Base-by-base conservation (phyloP, 2,113 vertebrate species). In the Aegithalos caudatus region DNA sequence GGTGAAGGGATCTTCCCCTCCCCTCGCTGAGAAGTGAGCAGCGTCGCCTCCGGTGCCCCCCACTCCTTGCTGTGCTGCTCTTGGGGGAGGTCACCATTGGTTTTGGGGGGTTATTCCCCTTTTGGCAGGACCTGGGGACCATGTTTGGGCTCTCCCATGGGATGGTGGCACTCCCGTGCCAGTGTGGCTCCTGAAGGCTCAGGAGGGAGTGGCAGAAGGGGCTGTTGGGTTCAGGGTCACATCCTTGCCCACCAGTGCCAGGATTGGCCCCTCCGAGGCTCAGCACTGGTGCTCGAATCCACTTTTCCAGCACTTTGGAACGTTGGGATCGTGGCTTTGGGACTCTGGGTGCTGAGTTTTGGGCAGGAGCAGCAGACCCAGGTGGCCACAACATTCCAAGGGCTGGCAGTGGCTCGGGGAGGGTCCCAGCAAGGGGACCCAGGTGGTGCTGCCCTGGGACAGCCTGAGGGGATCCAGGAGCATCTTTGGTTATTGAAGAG, bases 71-170 rank as follows among this genome's bases (percentile, higher is more conserved):
- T 4, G 21, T 1, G 53, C 54, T 40, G 72, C 45, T 23, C 31
- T 11, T 45, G 6, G 14, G 4, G 15, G 24, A 7, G 24, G 10
- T 45, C 40, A 38, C 22, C 35, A 0, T 4, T 0, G 7, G 38
- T 3, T 14, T n/a, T 33, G 22, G 27, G 67, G 54, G 40, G 25
- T 20, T 12, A 7, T n/a, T 72, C 23, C 24, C 7, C 8, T 24
- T 12, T 20, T 1, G 5, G 58, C 4, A 11, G 42, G 5, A 18
- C 7, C 11, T 37, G 17, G 20, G 44, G 44, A 4, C 0, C 56
- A 5, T 22, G 7, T 16, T 35, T 16, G 14, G 15, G 42, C 2
- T 58, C 13, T 31, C 7, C 60, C 33, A 1, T 8, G 69, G 53
- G 61, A 2, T 6, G 25, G 20, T 17, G 89, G 54, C 9, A 1